phyloP scores from a whole-genome alignment of 35 echinoderm and acorn worm species.

The Patiria miniata region DNA sequence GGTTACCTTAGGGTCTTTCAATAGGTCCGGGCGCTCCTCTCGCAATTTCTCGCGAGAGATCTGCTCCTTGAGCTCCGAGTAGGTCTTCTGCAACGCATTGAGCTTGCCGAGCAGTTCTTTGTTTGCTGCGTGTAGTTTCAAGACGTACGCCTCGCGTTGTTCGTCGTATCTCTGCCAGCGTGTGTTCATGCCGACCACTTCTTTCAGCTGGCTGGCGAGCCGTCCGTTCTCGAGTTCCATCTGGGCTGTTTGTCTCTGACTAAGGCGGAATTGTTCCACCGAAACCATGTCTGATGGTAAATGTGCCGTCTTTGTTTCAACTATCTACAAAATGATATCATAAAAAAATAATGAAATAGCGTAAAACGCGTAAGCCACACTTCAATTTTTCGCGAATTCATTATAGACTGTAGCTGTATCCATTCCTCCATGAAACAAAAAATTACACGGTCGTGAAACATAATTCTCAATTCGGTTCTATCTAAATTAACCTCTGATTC shows the following conservation, averaged over 20 bases:
- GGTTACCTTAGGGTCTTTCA: background rate
- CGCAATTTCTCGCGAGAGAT: background rate
- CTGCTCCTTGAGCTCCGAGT: background rate
- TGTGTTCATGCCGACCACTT: slow-evolving; percentile 54
- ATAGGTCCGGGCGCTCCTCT: background rate
- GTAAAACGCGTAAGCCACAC: too few species aligned
- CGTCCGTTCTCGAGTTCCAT: slow-evolving; percentile 39
- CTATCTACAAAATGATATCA: too few species aligned
- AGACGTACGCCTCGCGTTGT: slow-evolving; percentile 24
- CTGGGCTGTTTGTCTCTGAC: slow-evolving; percentile 36
- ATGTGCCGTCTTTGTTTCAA: background rate
- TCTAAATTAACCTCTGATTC: too few species aligned
- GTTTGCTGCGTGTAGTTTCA: slow-evolving; percentile 8
- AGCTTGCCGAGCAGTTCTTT: slow-evolving; percentile 12
- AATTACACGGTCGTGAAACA: too few species aligned
- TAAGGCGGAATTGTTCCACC: slow-evolving; percentile 26
- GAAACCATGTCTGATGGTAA: background rate
- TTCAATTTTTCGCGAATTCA: too few species aligned
- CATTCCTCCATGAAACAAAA: too few species aligned
- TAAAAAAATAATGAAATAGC: too few species aligned
- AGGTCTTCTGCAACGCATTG: background rate
- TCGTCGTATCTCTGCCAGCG: slow-evolving; percentile 49
- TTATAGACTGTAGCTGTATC: too few species aligned
- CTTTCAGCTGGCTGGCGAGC: slow-evolving; percentile 38
- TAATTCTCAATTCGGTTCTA: too few species aligned